Evolutionary conservation across 2,888 invertebrate genomes (phyloP), one percentile per base, ranked within the genome.

Genomic region (Ophioninae sp.): DNA sequence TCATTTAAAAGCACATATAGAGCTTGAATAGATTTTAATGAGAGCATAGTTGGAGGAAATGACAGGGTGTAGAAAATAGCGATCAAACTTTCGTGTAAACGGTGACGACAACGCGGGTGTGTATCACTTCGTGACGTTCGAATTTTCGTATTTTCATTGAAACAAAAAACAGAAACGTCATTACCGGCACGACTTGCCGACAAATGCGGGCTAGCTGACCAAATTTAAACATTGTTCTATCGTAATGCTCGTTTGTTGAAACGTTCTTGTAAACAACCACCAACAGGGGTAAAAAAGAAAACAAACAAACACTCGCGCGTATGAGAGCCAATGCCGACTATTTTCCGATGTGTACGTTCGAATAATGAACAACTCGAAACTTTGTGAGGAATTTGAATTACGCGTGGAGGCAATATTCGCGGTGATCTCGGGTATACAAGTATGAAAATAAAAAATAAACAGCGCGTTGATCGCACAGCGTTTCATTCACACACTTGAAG

Each of bases 251-350:
- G 61, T 37, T 75, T 84, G 76, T 84, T 75, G 81, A 84, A 81
- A 84, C 44, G 59, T 20, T 23, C 21, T 69, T 30, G 69, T 84
- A 81, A 84, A 81, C 84, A 83, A 81, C 76, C 75, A 65, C 81
- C 67, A 79, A 81, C 30, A 30, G 70, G 69, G 65, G 8, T 8
- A 7, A n/a, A 59, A 23, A 62, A 62, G 1, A 21, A 62, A 62
- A 8, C 5, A 62, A 62, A 62, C 21, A 62, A 13, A 23, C 23
- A n/a, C n/a, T n/a, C 30, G 23, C 62, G 62, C 50, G 17, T 17
- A 50, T 50, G 17, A 50, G 17, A 50, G 62, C n/a, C 6, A 59
- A 20, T 59, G 23, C 62, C 20, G 59, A 59, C 1, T 6, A 62
- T 23, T 30, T 13, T 10, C 17, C 62, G 23, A 62, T 10, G 6